Evolutionary conservation across 1,140 invertebrate genomes (phyloP).

Genomic region (Capitella teleta): DNA sequence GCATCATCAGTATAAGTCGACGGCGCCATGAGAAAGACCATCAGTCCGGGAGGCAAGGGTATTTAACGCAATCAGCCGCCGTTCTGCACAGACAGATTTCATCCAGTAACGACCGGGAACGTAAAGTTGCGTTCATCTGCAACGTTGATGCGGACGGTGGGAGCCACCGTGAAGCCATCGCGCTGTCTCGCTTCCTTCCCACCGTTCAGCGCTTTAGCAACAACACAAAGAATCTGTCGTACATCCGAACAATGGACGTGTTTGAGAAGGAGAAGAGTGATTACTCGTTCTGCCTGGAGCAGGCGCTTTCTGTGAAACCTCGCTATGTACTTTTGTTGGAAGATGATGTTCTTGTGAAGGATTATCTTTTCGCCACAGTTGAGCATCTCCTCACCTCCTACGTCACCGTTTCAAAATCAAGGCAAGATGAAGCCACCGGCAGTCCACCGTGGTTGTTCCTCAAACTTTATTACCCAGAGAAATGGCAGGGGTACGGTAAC

Average conservation of each 20-base stretch:
- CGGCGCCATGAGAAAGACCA: no score
- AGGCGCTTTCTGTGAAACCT: background rate
- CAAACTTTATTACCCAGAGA: slow-evolving; percentile 2
- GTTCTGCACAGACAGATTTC: no score
- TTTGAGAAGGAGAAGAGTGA: background rate
- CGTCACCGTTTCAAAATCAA: background rate
- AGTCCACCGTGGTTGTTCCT: background rate
- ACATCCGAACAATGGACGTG: background rate
- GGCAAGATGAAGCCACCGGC: background rate
- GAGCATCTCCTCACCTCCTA: background rate
- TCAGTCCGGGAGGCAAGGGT: no score
- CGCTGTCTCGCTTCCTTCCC: slow-evolving; percentile 10
- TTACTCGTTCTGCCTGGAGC: background rate
- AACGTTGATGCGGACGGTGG: no score
- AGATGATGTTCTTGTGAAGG: background rate
- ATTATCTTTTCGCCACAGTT: background rate
- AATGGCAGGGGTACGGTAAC: background rate
- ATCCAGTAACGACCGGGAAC: no score
- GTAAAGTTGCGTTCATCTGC: no score
- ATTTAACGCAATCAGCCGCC: no score
- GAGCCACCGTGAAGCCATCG: no score
- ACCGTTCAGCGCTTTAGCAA: background rate
- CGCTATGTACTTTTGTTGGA: background rate
- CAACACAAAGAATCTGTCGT: background rate
- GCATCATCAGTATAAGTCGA: no score